Conservation (phyloP, 2,797 vertebrate genomes). For the Crocodylus rhombifer region DNA sequence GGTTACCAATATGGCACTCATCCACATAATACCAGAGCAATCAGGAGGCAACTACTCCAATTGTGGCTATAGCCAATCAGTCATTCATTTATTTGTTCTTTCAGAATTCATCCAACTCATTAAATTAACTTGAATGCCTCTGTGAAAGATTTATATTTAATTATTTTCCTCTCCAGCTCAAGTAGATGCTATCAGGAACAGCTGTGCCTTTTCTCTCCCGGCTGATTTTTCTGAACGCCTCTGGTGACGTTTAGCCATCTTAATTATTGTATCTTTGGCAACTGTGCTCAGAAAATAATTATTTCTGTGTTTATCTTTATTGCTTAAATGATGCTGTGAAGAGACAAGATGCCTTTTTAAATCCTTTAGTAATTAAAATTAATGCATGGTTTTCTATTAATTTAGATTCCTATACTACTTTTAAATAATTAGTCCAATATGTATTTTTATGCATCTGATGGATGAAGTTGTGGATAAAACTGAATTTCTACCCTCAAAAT, state of each 20-base stretch:
- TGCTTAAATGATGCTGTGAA: constrained; percentile 37
- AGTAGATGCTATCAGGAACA: constrained; percentile 11
- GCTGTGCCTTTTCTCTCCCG: constrained; percentile 13
- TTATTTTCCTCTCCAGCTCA: background rate
- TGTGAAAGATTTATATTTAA: background rate
- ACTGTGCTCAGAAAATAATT: constrained; percentile 43
- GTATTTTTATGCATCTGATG: background rate
- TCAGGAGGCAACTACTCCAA: background rate
- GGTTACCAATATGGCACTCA: background rate
- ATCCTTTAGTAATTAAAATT: constrained; percentile 34
- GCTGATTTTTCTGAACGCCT: constrained; percentile 1
- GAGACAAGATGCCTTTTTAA: background rate
- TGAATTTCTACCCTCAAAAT: background rate
- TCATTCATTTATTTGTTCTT: background rate
- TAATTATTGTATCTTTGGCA: constrained; percentile 50
- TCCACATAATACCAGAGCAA: background rate
- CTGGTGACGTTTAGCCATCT: background rate
- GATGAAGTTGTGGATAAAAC: background rate
- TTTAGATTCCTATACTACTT: background rate
- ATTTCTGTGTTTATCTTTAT: constrained; percentile 32
- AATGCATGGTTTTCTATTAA: background rate
- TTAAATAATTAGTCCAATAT: background rate
- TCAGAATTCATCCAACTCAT: background rate
- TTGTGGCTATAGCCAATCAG: background rate
- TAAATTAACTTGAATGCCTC: background rate